These are phyloP conservation scores for Stegodyphus dumicola DNA, from an alignment of 1,140 invertebrate genomes.

Conservation along the genomic window DNA sequence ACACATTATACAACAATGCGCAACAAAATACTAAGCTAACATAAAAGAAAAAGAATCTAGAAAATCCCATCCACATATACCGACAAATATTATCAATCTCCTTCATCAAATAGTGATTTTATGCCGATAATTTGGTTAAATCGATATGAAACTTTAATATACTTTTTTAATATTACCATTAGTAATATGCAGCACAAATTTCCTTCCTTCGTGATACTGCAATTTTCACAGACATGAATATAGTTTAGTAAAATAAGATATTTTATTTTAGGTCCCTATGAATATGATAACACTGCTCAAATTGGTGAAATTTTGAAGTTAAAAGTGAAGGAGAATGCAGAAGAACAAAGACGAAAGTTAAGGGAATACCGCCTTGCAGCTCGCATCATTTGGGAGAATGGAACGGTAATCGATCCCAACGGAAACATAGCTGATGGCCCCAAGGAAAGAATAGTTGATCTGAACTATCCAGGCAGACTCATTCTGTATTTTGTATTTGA, in stretches of 20 bases:
- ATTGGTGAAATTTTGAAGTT: not conserved
- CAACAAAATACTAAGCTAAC: no score
- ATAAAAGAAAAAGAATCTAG: no score
- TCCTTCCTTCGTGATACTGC: no score
- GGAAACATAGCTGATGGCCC: not conserved
- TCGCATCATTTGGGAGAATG: not conserved
- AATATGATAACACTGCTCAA: conserved; percentile 12
- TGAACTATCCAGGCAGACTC: conserved; percentile 22
- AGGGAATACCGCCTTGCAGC: not conserved
- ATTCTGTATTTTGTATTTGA: conserved; percentile 54
- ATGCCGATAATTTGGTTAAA: no score
- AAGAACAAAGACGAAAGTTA: conserved; percentile 13
- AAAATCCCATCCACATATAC: no score
- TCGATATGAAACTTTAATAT: no score
- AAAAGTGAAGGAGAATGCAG: conserved; percentile 1
- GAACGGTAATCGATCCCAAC: not conserved
- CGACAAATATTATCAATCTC: no score
- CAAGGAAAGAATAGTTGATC: conserved; percentile 8
- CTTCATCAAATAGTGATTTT: no score
- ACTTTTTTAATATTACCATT: not conserved
- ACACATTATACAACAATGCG: no score
- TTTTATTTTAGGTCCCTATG: conserved; percentile 19
- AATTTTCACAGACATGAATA: no score
- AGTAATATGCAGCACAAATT: not conserved
- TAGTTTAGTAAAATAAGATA: not conserved